These are phyloP conservation scores for Drosophila anceps DNA, from an alignment of 2,888 invertebrate species.

Conservation along the genomic window DNA sequence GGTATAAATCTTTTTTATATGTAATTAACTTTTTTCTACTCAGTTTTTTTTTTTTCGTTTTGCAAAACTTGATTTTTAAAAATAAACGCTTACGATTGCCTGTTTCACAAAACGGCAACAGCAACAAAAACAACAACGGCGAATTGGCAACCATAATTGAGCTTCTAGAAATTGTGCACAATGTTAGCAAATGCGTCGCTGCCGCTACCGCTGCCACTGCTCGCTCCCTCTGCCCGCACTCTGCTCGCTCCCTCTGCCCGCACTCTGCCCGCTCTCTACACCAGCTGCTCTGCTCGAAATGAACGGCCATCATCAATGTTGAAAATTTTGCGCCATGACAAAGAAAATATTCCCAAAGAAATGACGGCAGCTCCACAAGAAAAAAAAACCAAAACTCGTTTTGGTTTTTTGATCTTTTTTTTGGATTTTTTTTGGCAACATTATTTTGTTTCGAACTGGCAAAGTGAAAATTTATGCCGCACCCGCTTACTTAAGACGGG, in stretches of 20 bases:
- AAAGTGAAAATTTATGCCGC: conserved; percentile 73
- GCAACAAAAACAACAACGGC: conserved; percentile 30
- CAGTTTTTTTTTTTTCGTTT: conserved; percentile 19
- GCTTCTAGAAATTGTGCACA: conserved; percentile 66
- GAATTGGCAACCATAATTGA: conserved; percentile 65
- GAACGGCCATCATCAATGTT: conserved; percentile 24
- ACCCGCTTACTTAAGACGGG: conserved; percentile 61
- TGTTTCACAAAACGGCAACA: conserved; percentile 52
- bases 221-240: not conserved
- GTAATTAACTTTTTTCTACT: conserved; percentile 65
- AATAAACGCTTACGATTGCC: conserved; percentile 70
- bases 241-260: not conserved
- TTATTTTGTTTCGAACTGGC: conserved; percentile 34
- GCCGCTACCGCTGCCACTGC: conserved; percentile 2
- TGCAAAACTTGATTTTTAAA: conserved; percentile 77
- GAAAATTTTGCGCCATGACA: conserved; percentile 38
- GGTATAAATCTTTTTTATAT: conserved; percentile 74
- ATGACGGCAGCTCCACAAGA: conserved; percentile 42
- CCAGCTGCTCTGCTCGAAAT: conserved; percentile 1
- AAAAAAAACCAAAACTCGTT: conserved; percentile 60
- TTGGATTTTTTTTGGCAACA: conserved; percentile 74
- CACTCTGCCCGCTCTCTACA: not conserved
- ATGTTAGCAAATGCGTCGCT: conserved; percentile 47
- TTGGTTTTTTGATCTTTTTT: conserved; percentile 28
- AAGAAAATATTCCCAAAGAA: conserved; percentile 63